Base-by-base conservation (phyloP, 2,888 invertebrate genomes). In the Blastobasis adustella region DNA sequence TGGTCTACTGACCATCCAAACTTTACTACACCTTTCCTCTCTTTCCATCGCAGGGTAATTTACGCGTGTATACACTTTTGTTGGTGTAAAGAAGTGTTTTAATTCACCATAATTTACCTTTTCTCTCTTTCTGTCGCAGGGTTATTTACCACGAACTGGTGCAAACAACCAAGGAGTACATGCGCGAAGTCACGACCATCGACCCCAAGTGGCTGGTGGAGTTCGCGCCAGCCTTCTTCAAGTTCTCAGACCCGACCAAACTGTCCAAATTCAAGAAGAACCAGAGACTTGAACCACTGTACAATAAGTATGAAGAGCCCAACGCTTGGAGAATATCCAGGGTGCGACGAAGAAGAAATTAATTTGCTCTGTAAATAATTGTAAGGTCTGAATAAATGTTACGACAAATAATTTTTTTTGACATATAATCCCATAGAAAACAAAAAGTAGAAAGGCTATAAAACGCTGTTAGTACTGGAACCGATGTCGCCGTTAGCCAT, bases 131-230 rank as follows among this genome's bases (percentile, higher is more conserved):
- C 51, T 55, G 54, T 80, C 75, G 6, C 75, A 94, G 95, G 95
- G 98, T 99, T 0, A 96, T 99, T 58, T 99, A 99, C 78, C 99
- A 99, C 73, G 99, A 99, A 81, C 85, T 99, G 60, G 98, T 99
- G 4, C 96, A 98, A 82, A 99, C 99, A 0, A 99, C 99, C 0
- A 99, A 99, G 74, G 99, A 99, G 76, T 99, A 99, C 79, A 99
- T 99, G 99, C 91, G 98, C 38, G 98, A 99, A 83, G 98, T 99
- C 8, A 97, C 97, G 0, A 96, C 97, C 0, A 97, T 98, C 52
- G 98, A 98, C 86, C 97, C 98, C 0, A 97, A 97, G 79, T 99
- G 99, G 99, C 90, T 99, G 52, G 98, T 99, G 0, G 99, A 99
- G 78, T 99, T 98, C 78, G 99, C 99, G 0, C 98, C 99, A 0